Percentiles rank a stretch among this genome's conserved stretches.
Evolutionary conservation across 1,140 invertebrate genomes (phyloP).

Genomic region (Trachelipus rathkii): DNA sequence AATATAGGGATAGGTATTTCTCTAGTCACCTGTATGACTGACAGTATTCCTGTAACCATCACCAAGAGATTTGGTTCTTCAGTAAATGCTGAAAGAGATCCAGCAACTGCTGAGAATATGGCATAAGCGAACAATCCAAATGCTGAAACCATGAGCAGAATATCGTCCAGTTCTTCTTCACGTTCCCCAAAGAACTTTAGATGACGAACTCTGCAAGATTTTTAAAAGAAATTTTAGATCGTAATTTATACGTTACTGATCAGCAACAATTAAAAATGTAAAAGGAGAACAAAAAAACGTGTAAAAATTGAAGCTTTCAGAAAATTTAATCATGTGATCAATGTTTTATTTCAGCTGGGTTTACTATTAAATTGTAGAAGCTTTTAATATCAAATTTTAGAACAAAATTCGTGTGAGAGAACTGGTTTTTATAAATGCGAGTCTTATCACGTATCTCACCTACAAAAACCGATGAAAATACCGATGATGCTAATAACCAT

Average conservation of each 20-base stretch:
- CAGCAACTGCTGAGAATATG: constrained; percentile 87
- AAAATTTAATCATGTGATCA: too few relatives aligned
- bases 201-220: constrained; percentile 67
- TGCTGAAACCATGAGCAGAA: constrained; percentile 75
- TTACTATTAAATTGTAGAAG: too few relatives aligned
- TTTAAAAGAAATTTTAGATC: background rate
- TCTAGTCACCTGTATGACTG: constrained; percentile 66
- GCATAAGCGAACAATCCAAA: constrained; percentile 88
- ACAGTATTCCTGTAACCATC: constrained; percentile 80
- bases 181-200: constrained; percentile 84
- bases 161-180: constrained; percentile 76
- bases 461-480: constrained; percentile 82
- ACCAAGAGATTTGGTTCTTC: constrained; percentile 81
- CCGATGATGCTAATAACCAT: constrained; percentile 82
- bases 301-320: too few relatives aligned
- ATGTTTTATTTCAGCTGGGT: too few relatives aligned
- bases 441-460: constrained; percentile 54
- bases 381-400: background rate
- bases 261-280: too few relatives aligned
- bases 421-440: background rate
- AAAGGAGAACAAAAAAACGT: too few relatives aligned
- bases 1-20: too few relatives aligned
- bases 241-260: too few relatives aligned
- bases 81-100: constrained; percentile 72
- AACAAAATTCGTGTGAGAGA: background rate